These are phyloP conservation scores for Tupiocoris notatus DNA, from an alignment of 2,888 invertebrate genomes.

Conservation along the genomic window DNA sequence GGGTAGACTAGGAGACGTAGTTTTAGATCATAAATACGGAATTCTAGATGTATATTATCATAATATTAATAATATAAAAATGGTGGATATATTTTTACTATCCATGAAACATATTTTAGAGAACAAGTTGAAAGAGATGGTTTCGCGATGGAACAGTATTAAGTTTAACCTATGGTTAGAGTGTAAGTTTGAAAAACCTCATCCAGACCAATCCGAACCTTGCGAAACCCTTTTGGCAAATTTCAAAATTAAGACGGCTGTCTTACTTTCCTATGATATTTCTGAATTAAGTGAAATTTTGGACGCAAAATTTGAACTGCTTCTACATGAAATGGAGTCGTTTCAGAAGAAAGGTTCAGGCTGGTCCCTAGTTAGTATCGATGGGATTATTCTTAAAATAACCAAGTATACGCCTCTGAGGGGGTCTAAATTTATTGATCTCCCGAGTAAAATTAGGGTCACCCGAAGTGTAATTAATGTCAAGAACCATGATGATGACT, in stretches of 20 bases:
- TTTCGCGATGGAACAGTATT: neutral
- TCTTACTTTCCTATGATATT: neutral
- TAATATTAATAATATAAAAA: neutral
- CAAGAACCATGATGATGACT: too few species aligned
- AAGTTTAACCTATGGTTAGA: constrained; percentile 1
- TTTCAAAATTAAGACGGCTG: neutral
- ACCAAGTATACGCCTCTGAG: neutral
- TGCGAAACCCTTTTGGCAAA: neutral
- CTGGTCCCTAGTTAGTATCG: neutral
- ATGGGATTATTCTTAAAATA: neutral
- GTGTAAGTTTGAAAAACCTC: neutral
- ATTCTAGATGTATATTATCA: neutral
- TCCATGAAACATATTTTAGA: neutral
- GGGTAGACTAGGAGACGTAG: neutral
- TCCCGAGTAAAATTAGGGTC: too few species aligned
- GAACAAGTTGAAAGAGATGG: neutral
- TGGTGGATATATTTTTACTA: neutral
- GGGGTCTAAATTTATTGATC: too few species aligned
- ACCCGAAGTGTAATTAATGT: too few species aligned
- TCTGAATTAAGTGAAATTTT: neutral
- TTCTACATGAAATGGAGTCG: neutral
- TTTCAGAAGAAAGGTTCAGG: neutral
- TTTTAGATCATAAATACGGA: neutral
- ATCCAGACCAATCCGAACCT: neutral
- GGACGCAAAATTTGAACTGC: neutral